Evolutionary conservation across 2,113 vertebrate species (phyloP).

Genomic region (Halcyon malimbica): DNA sequence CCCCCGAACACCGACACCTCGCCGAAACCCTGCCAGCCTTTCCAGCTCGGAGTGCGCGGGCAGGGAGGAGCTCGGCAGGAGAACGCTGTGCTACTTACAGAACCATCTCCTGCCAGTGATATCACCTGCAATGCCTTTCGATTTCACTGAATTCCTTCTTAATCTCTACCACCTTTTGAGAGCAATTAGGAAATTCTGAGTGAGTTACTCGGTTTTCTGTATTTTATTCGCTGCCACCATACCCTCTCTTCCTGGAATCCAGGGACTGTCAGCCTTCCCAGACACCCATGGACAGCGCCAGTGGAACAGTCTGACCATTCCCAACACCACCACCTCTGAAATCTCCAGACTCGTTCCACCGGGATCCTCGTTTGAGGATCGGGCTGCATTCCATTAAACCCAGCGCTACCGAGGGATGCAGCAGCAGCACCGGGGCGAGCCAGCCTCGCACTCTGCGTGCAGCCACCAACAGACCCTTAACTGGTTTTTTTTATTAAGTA

Average conservation of each 20-base stretch:
- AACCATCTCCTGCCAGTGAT: background rate
- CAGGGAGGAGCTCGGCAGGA: background rate
- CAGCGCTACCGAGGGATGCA: background rate
- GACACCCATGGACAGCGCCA: accelerated
- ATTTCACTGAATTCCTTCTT: background rate
- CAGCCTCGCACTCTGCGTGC: background rate
- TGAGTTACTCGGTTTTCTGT: background rate
- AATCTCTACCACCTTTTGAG: background rate
- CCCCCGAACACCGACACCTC: background rate
- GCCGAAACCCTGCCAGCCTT: background rate
- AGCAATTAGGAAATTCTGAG: background rate
- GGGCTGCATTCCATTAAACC: background rate
- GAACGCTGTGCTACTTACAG: background rate
- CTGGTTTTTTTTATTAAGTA: background rate
- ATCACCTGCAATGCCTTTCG: background rate
- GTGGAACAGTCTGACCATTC: background rate
- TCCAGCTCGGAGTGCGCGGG: background rate
- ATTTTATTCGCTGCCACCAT: background rate
- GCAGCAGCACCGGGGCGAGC: background rate
- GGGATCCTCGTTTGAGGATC: background rate
- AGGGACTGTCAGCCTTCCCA: background rate
- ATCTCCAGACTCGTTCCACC: background rate
- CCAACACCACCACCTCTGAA: background rate
- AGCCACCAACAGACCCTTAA: background rate
- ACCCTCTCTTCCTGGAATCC: background rate